Evolutionary conservation across 2,888 invertebrate species (phyloP).

Genomic region (Leucophora obtusa): DNA sequence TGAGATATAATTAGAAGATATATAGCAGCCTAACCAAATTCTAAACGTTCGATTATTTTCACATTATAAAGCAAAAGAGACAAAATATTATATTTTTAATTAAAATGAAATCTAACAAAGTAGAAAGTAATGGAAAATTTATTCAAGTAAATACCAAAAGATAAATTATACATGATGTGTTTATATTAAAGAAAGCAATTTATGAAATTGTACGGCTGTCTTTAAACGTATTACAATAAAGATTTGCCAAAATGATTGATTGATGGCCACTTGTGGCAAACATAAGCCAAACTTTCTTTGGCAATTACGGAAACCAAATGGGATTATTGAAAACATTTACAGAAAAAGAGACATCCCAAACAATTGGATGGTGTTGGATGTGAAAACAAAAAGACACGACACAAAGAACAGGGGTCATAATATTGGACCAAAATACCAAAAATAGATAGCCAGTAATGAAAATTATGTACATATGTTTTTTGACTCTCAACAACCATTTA

Average conservation of each 20-base stretch:
- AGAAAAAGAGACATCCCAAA: neutral
- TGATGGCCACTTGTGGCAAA: conserved; percentile 47
- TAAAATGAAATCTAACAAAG: neutral
- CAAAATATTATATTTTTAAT: neutral
- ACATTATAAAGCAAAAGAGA: neutral
- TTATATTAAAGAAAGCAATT: neutral
- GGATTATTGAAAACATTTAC: conserved; percentile 12
- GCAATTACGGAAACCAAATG: neutral
- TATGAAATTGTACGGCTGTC: neutral
- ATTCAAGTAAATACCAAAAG: neutral
- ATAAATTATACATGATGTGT: neutral
- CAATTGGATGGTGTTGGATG: neutral
- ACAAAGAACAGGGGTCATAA: neutral
- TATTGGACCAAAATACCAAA: conserved; percentile 9
- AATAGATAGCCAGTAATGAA: neutral
- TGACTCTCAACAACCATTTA: too few relatives aligned
- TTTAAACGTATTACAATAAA: conserved; percentile 14
- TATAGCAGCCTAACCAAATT: too few relatives aligned
- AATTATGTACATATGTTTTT: neutral
- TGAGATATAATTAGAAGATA: too few relatives aligned
- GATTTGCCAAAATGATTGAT: conserved; percentile 51
- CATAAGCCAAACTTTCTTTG: neutral
- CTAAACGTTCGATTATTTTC: too few relatives aligned
- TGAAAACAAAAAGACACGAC: neutral
- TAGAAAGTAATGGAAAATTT: neutral